Evolutionary conservation across 2,113 vertebrate species (phyloP), one percentile per base, ranked within the genome.

Genomic region (Carassius carassius): DNA sequence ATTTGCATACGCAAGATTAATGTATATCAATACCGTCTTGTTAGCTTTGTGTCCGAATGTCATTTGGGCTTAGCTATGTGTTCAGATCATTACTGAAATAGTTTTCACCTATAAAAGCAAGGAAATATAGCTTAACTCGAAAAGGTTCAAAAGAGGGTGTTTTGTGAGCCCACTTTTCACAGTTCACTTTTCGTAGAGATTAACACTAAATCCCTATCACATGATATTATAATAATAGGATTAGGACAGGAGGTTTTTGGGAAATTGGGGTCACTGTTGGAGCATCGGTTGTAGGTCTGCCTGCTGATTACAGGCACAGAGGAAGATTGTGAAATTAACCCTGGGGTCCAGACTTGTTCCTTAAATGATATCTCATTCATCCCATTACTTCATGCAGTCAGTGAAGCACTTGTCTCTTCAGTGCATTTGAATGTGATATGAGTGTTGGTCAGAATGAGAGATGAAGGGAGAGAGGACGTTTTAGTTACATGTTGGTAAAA

Each of bases 221-320:
- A 87, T 88, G 88, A 87, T 81, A 76, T 86, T 60, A 77, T 51
- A 58, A 69, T 86, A 85, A 84, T 77, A 79, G 84, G 88, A 88
- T 90, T 89, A 89, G 54, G 19, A 37, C 58, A n/a, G 74, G n/a
- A 35, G n/a, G 85, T 81, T 83, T 75, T 72, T 4, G 13, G 49
- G 37, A 76, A 56, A 75, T 37, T 47, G 32, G 72, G 76, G 76
- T 67, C 13, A 3, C 8, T 60, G 54, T 32, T 51, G 37, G 35
- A 12, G 81, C 32, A 8, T 73, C 16, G 0, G 32, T 74, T 76
- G 23, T 10, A n/a, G 51, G 65, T 10, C 47, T 65, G 47, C 74
- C 37, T 62, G 51, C 41, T 78, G 79, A 35, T 63, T 73, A 21
- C 23, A 23, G 47, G 16, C 56, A 54, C 14, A 19, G 41, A 41